Conservation (phyloP, 2,113 vertebrate genomes). For the Ailuropoda melanoleuca region DNA sequence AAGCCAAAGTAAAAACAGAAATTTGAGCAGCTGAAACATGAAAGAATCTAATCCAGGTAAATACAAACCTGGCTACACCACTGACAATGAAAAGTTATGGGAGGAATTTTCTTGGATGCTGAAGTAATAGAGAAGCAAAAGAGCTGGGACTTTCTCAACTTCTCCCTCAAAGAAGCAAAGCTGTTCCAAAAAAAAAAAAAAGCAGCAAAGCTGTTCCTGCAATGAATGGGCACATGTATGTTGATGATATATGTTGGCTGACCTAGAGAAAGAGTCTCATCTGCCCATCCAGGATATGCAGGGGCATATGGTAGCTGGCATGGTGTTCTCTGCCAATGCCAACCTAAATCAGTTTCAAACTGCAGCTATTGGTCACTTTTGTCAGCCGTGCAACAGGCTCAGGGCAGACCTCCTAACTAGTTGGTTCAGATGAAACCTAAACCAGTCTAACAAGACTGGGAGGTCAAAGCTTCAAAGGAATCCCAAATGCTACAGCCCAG, state of each 20-base stretch:
- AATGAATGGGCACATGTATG: neutral
- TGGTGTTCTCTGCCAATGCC: neutral
- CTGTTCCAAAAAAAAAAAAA: neutral
- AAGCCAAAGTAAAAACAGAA: neutral
- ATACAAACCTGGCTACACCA: neutral
- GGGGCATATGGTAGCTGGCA: neutral
- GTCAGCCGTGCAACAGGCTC: neutral
- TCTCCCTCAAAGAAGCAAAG: neutral
- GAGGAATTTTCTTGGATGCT: neutral
- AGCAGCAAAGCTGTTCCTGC: neutral
- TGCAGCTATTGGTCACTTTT: neutral
- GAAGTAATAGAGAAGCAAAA: neutral
- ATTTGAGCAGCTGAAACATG: neutral
- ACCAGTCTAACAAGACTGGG: conserved; percentile 25
- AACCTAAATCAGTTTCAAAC: neutral
- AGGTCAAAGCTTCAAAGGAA: conserved; percentile 15
- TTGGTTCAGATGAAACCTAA: conserved; percentile 41
- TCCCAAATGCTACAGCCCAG: neutral
- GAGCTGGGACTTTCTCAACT: neutral
- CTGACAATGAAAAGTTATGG: neutral
- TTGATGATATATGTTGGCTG: neutral
- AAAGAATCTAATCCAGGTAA: neutral
- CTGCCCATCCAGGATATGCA: neutral
- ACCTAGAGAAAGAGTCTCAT: neutral
- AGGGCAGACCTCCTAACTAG: neutral